phyloP scores from a whole-genome alignment of 1,140 invertebrate species.

The Campoletis sonorensis region DNA sequence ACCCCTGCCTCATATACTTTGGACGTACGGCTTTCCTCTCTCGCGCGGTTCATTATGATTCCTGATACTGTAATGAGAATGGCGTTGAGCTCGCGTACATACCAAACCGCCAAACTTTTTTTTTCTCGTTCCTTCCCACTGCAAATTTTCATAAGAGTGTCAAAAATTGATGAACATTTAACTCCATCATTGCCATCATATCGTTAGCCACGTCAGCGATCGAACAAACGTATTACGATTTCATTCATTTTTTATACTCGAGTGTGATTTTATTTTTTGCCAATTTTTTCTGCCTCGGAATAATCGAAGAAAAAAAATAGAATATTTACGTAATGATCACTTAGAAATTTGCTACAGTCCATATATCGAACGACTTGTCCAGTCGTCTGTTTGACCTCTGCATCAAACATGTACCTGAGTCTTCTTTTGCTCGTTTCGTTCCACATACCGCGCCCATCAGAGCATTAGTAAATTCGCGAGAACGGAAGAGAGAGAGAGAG shows the following conservation, averaged over 20 bases:
- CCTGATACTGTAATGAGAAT: slow-evolving; percentile 55
- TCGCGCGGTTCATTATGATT: slow-evolving; percentile 58
- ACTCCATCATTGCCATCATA: not conserved
- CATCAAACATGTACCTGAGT: slow-evolving; percentile 4
- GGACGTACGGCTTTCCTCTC: not conserved
- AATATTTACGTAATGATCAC: not conserved
- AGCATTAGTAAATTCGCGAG: slow-evolving; percentile 52
- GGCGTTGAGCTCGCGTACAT: slow-evolving; percentile 35
- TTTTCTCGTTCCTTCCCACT: not conserved
- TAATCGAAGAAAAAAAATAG: not conserved
- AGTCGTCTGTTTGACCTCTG: slow-evolving; percentile 3
- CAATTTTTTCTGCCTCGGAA: not conserved
- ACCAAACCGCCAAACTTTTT: slow-evolving; percentile 34
- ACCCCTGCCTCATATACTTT: not conserved
- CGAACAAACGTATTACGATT: not conserved
- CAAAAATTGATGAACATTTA: not conserved
- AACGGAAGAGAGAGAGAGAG: slow-evolving; percentile 7
- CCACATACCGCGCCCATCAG: slow-evolving; percentile 53
- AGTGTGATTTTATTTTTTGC: not conserved
- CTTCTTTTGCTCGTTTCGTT: slow-evolving; percentile 51
- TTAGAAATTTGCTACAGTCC: not conserved
- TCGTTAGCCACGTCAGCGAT: no score
- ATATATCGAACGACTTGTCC: slow-evolving; percentile 2
- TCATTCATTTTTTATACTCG: not conserved
- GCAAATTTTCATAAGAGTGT: not conserved